Percentiles rank a stretch among this genome's conserved stretches.
phyloP scores from a whole-genome alignment of 1,140 invertebrate genomes.

The Hycleus cichorii region DNA sequence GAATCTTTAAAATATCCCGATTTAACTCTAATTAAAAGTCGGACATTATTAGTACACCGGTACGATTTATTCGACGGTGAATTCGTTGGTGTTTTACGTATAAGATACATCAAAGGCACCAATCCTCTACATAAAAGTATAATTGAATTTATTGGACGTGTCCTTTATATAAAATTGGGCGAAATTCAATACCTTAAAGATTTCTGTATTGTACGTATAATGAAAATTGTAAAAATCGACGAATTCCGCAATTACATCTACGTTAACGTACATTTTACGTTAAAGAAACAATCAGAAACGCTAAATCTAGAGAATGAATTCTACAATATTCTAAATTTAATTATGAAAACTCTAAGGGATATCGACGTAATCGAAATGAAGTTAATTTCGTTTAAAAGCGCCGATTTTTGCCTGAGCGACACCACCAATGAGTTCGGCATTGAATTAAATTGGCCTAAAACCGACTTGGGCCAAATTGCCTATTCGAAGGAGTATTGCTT shows the following conservation, averaged over 20 bases:
- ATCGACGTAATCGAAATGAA: background rate
- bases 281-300: background rate
- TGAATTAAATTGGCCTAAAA: constrained; percentile 1
- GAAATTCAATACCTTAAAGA: background rate
- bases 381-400: background rate
- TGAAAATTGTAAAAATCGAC: constrained; percentile 1
- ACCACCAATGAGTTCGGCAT: background rate
- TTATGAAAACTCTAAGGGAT: background rate
- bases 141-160: background rate
- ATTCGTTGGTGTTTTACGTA: background rate
- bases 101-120: background rate
- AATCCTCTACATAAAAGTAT: background rate
- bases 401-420: background rate
- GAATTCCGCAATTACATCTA: background rate
- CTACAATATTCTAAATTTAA: too few species aligned
- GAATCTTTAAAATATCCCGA: constrained; percentile 7
- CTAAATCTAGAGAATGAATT: too few species aligned
- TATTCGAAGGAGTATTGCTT: background rate
- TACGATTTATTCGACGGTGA: background rate
- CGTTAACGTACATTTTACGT: constrained; percentile 2
- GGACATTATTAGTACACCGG: constrained; percentile 1
- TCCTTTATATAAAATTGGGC: background rate
- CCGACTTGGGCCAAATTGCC: background rate
- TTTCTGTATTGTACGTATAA: background rate
- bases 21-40: background rate